Base-by-base conservation (phyloP, 1,140 invertebrate genomes). In the Megathymus violae region DNA sequence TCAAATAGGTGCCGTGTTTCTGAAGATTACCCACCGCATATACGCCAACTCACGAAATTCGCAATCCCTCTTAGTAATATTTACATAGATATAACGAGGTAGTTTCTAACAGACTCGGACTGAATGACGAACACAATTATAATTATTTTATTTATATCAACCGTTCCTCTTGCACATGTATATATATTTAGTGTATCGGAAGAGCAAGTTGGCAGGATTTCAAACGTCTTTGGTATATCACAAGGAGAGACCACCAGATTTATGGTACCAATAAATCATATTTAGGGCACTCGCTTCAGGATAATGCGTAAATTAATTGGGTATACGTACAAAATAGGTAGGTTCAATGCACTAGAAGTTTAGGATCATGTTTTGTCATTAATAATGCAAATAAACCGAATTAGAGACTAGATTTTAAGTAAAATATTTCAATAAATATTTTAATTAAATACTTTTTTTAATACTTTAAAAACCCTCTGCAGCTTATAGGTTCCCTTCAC, bases 241-340 rank as follows among this genome's bases (percentile, higher is more conserved):
- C 80, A 80, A 79, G 80, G 80, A 77, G 69, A 77, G 66, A 52
- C 63, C 64, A 76, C 71, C 76, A 73, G 76, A 86, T 86, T 84
- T 84, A 86, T 81, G 72, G 71, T 64, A 10, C 22, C 25, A 47
- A 75, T 86, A 84, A 84, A 84, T 86, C 80, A 84, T 78, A 78
- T 78, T 81, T 77, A 76, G 74, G 80, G 59, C 74, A n/a, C 71
- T 68, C 71, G 74, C 63, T 77, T 73, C 46, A 50, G 47, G 47
- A 71, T 74, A 72, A 64, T 69, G 67, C 50, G 56, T 46, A 61
- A 70, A 78, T 76, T 74, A 73, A 74, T 75, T 73, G 44, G 69
- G 71, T 54, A 60, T 40, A 44, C 46, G 51, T 43, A 11, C 3
- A 31, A 9, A 31, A 31, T 7, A 31, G 27, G 7, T 9, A 31